Conservation (phyloP, 2,888 invertebrate species). For the Tipula helvola region DNA sequence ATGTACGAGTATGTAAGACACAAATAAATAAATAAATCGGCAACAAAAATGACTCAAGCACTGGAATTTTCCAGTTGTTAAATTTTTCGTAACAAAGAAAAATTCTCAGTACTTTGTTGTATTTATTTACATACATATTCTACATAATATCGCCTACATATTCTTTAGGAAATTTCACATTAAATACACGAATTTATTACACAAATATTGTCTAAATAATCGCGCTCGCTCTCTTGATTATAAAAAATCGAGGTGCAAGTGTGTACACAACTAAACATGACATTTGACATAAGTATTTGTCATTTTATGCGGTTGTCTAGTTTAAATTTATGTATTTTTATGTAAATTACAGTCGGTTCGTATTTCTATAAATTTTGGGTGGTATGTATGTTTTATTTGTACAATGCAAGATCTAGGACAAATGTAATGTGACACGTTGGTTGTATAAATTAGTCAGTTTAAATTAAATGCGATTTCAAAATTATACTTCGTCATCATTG, state of each 20-base stretch:
- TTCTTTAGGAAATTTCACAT: not conserved
- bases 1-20: not conserved
- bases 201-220: not conserved
- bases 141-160: not conserved
- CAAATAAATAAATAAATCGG: not conserved
- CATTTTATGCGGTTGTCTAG: not conserved
- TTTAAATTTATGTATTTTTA: not conserved
- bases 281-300: slow-evolving; percentile 4
- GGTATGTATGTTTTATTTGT: not conserved
- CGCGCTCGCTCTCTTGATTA: not conserved
- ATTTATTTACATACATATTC: not conserved
- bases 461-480: not conserved
- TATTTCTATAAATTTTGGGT: not conserved
- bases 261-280: not conserved
- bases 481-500: not conserved
- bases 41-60: not conserved
- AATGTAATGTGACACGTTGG: not conserved
- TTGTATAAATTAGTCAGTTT: not conserved
- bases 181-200: not conserved
- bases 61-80: not conserved
- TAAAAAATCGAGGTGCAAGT: too few species aligned
- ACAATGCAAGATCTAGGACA: not conserved
- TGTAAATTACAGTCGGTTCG: not conserved
- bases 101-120: not conserved
- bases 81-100: not conserved